A percentile compares a stretch with the other conserved stretches of the same genome.
These are phyloP conservation scores for Knipowitschia caucasica DNA, from an alignment of 2,797 vertebrate genomes.

Conservation along the genomic window DNA sequence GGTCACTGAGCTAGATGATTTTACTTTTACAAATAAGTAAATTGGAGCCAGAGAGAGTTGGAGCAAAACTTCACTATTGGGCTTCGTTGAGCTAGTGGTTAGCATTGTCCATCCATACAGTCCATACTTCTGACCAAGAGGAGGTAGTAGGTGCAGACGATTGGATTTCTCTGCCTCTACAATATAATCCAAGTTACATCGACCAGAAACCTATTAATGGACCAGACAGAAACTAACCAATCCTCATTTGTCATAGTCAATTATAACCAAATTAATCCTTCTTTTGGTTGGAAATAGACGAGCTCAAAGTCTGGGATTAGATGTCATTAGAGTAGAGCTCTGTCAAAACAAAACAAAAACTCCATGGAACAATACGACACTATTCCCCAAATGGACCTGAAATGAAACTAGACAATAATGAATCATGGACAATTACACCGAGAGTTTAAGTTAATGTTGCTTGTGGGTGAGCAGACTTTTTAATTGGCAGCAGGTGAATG, in stretches of 20 bases:
- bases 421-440: slow-evolving; percentile 1
- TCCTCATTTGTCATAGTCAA: slow-evolving; percentile 3
- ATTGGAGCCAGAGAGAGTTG: too few relatives aligned
- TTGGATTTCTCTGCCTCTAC: too few relatives aligned
- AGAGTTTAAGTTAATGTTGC: neutral
- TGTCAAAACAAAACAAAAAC: neutral
- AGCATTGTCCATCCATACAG: too few relatives aligned
- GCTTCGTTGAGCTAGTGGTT: too few relatives aligned
- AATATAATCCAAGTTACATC: neutral
- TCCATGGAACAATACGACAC: neutral
- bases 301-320: neutral
- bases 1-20: too few relatives aligned
- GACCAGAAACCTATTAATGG: neutral
- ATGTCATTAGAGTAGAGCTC: neutral
- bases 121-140: too few relatives aligned
- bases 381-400: neutral
- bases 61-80: too few relatives aligned
- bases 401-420: slow-evolving; percentile 4
- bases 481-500: slow-evolving; percentile 61
- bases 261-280: neutral
- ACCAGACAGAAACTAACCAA: neutral
- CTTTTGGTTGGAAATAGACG: neutral
- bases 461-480: slow-evolving; percentile 26
- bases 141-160: too few relatives aligned
- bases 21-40: too few relatives aligned